Evolutionary conservation across 2,797 vertebrate genomes (phyloP).

Genomic region (Channa striata): DNA sequence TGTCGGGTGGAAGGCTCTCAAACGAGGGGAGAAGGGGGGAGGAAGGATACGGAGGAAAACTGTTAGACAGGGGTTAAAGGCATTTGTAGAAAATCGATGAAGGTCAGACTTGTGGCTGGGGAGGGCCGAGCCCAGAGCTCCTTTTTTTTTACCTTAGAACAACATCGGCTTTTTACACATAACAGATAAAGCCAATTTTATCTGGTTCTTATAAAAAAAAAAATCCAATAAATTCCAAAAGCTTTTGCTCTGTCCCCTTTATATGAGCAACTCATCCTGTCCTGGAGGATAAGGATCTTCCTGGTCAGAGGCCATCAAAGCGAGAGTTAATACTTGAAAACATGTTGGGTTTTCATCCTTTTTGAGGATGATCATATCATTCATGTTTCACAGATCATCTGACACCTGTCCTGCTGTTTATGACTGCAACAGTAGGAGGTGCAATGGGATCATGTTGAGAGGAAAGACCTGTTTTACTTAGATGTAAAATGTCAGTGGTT

Average conservation of each 20-base stretch:
- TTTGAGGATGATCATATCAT: slow-evolving; percentile 19
- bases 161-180: slow-evolving; percentile 35
- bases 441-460: slow-evolving; percentile 9
- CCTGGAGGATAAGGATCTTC: slow-evolving; percentile 35
- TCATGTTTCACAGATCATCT: slow-evolving; percentile 6
- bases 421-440: background rate
- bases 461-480: background rate
- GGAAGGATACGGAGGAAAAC: slow-evolving; percentile 16
- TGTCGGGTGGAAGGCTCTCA: slow-evolving; percentile 34
- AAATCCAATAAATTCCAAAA: slow-evolving; percentile 38
- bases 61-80: slow-evolving; percentile 33
- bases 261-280: slow-evolving; percentile 13
- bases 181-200: slow-evolving; percentile 46
- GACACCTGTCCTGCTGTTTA: slow-evolving; percentile 2
- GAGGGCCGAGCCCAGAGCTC: slow-evolving; percentile 17
- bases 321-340: slow-evolving; percentile 4
- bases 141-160: slow-evolving; percentile 1
- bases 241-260: slow-evolving; percentile 20
- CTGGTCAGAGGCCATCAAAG: slow-evolving; percentile 1
- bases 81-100: slow-evolving; percentile 71
- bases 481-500: background rate
- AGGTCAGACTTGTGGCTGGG: slow-evolving; percentile 24
- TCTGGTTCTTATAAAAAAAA: slow-evolving; percentile 37
- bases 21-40: slow-evolving; percentile 14
- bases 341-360: background rate